Base-by-base conservation (phyloP, 2,797 vertebrate species). In the Oreortyx pictus region DNA sequence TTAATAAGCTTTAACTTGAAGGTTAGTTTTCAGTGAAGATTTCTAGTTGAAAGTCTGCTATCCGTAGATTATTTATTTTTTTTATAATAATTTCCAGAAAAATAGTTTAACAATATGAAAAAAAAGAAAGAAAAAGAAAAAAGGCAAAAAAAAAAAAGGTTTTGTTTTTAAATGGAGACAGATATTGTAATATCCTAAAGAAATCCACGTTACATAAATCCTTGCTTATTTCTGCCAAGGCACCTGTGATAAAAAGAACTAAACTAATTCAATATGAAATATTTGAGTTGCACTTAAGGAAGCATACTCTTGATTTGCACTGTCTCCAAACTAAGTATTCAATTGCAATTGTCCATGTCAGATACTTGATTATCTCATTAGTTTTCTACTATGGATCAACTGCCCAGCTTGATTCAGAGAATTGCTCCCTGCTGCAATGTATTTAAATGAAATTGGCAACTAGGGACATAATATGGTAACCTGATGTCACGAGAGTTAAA, bases 401-500 rank as follows among this genome's bases (percentile, higher is more conserved):
- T 82, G 94, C 93, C 80, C 73, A 94, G 96, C 94, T 95, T 95
- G 75, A 67, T 80, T 82, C 81, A 79, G 64, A 89, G 94, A 96
- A 88, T 96, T 90, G 54, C 74, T 96, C 92, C 96, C 95, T 96
- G 92, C 93, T 61, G 74, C 43, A 83, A 66, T 8, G 68, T 64
- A 78, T 81, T 97, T 97, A 96, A 92, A 81, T 83, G 92, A 96
- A 95, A 70, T 43, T 93, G 82, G 87, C 76, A 72, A 10, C 43
- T 50, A 64, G 77, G 76, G 86, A 73, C 56, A 89, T 39, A 87
- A 83, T 59, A 78, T 18, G 88, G 97, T 78, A 90, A 86, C 95
- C 91, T 74, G 19, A 92, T 43, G 49, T 95, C 78, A 92, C 91
- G 61, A 86, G 95, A 52, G 61, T 93, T 97, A 97, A 97, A 98